These are phyloP conservation scores for Palaemon carinicauda DNA, from an alignment of 1,140 invertebrate species.

Conservation along the genomic window DNA sequence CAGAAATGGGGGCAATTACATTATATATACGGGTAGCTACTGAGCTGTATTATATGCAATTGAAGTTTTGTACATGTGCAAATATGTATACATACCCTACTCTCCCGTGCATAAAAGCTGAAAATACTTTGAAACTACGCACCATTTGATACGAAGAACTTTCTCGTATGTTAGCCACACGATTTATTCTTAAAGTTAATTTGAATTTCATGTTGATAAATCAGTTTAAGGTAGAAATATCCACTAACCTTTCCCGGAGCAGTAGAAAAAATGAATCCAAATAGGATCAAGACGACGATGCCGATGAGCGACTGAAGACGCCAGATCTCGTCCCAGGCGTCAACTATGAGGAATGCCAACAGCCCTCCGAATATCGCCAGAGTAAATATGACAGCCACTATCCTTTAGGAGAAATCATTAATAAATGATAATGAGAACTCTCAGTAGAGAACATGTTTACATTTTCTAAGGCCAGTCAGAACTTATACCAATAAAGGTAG, in stretches of 20 bases:
- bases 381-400: neutral
- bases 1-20: conserved; percentile 5
- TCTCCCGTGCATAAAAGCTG: too few species aligned
- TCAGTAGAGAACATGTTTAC: neutral
- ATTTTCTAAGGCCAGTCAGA: too few species aligned
- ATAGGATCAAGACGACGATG: conserved; percentile 66
- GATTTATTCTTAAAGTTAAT: too few species aligned
- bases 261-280: conserved; percentile 70
- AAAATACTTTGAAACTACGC: neutral
- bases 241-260: conserved; percentile 68
- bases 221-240: neutral
- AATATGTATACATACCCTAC: too few species aligned
- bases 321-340: conserved; percentile 61
- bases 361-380: conserved; percentile 61
- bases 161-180: too few species aligned
- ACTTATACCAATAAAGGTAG: too few species aligned
- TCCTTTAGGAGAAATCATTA: neutral
- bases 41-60: neutral
- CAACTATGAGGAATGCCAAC: conserved; percentile 69
- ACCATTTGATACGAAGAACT: neutral
- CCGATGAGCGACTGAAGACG: conserved; percentile 73
- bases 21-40: neutral
- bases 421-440: neutral
- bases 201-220: neutral
- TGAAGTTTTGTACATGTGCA: neutral